Evolutionary conservation across 2,888 invertebrate species (phyloP), one percentile per base, ranked within the genome.

Genomic region (Nomada hirtipes): DNA sequence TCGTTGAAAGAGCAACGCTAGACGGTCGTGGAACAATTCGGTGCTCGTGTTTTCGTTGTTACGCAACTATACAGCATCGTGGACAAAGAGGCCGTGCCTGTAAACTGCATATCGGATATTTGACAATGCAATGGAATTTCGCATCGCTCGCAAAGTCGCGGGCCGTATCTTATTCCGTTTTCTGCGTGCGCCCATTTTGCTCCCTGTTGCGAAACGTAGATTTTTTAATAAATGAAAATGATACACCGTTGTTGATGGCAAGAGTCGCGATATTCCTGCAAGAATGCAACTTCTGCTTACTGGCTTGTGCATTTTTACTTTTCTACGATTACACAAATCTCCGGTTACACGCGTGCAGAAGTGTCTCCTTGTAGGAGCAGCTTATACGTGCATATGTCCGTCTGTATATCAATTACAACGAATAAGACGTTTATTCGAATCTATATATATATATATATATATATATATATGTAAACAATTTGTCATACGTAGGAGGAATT

Each of bases 261-360:
- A 1, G 15, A 15, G 2, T 4, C 4, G 9, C n/a, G 44, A 15
- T n/a, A 53, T 61, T 23, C 10, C 7, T 2, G 42, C n/a, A 53
- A 74, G 61, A 68, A 61, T 74, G 18, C 36, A 78, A 55, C 44
- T 61, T 50, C 29, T 36, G 7, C 36, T 13, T 55, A 63, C 50
- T 57, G 2, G 29, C 11, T 15, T 60, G 10, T 69, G 44, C 47
- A 47, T 0, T 23, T 65, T 63, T 36, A 36, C 36, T 36, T 73
- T 60, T 61, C 69, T 71, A 53, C 59, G 7, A 23, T 70, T 70
- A 75, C 65, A 70, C 7, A 65, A 47, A 36, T 77, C 79, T 79
- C 79, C 18, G 59, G 42, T 76, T 76, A 80, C 79, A 4, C 20
- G 9, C n/a, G 44, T 44, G 9, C 26, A 59, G 13, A 2, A 50